phyloP scores from a whole-genome alignment of 1,140 invertebrate species.

The Aphelenchoides besseyi region DNA sequence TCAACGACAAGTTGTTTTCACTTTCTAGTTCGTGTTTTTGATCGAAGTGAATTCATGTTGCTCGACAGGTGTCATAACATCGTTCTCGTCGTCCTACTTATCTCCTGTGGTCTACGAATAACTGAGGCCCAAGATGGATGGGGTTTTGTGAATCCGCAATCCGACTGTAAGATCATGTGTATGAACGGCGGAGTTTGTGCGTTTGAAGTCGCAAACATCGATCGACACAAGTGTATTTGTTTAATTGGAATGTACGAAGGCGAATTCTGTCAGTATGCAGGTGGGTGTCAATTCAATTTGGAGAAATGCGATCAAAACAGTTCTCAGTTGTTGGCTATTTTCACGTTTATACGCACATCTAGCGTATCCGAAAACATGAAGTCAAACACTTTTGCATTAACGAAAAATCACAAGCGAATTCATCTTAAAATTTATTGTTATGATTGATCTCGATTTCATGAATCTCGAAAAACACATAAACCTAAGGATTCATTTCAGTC shows the following conservation, averaged over 20 bases:
- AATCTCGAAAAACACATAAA: too few relatives aligned
- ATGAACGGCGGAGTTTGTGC: background rate
- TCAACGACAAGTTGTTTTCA: too few relatives aligned
- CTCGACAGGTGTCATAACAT: constrained; percentile 1
- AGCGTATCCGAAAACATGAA: too few relatives aligned
- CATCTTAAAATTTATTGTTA: too few relatives aligned
- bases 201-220: background rate
- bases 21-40: too few relatives aligned
- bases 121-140: background rate
- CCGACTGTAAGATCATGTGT: background rate
- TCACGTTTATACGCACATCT: too few relatives aligned
- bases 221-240: background rate
- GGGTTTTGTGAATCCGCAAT: background rate
- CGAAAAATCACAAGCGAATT: too few relatives aligned
- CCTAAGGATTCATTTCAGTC: background rate
- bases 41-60: background rate
- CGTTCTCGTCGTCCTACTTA: background rate
- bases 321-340: too few relatives aligned
- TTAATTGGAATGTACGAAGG: background rate
- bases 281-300: background rate
- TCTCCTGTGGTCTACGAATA: background rate
- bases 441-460: too few relatives aligned
- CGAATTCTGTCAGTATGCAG: background rate
- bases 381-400: too few relatives aligned
- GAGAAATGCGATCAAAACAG: too few relatives aligned